phyloP scores from a whole-genome alignment of 2,888 invertebrate species.

The Catonia carolina region DNA sequence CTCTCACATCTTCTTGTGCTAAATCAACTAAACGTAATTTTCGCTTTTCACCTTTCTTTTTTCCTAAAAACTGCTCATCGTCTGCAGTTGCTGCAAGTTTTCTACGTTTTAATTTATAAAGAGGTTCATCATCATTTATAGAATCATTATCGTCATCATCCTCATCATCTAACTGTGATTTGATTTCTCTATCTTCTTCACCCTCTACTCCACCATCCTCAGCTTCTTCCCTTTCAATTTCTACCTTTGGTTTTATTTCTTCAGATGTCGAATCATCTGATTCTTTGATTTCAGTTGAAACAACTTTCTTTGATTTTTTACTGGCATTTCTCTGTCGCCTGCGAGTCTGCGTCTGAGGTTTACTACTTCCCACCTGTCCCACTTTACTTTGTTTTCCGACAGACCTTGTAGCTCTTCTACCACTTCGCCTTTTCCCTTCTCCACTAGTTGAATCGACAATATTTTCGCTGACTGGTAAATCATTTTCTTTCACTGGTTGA shows the following conservation, averaged over 20 bases:
- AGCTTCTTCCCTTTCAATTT: neutral
- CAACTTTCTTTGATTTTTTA: no score
- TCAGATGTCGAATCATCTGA: neutral
- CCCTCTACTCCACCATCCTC: no score
- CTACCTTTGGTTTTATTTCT: neutral
- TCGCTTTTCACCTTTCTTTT: neutral
- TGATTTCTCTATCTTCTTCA: conserved; percentile 1
- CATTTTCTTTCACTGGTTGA: conserved; percentile 12
- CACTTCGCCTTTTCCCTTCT: conserved; percentile 6
- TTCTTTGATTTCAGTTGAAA: no score
- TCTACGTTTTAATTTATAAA: neutral
- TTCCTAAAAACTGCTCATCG: neutral
- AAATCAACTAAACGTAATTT: conserved; percentile 11
- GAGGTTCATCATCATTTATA: neutral
- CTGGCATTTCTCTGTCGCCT: no score
- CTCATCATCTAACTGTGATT: neutral
- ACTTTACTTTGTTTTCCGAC: neutral
- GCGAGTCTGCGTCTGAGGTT: neutral
- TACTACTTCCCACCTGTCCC: neutral
- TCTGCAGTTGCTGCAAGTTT: conserved; percentile 6
- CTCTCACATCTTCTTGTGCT: conserved; percentile 29
- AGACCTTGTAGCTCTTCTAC: neutral
- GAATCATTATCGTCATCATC: neutral
- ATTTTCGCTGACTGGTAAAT: conserved; percentile 21
- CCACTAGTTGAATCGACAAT: conserved; percentile 21